These are phyloP conservation scores for Calycopis cecrops DNA, from an alignment of 1,140 invertebrate species.

Conservation along the genomic window DNA sequence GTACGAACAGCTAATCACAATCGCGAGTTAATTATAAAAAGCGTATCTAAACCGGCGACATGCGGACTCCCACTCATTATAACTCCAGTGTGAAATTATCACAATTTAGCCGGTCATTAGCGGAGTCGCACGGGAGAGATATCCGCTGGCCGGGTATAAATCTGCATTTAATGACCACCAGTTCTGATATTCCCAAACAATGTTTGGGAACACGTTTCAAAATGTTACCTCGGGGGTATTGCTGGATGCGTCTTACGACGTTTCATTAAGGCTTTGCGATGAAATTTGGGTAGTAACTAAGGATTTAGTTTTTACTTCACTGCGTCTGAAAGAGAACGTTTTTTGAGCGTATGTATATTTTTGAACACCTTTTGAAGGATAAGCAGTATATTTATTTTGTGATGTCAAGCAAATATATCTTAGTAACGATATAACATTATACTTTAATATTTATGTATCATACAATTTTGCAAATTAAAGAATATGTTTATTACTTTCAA, in stretches of 20 bases:
- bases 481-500: too few species aligned
- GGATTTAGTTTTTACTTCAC: background rate
- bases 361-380: too few species aligned
- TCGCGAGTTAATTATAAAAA: slow-evolving; percentile 6
- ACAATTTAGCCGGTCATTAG: slow-evolving; percentile 75
- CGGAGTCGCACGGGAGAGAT: slow-evolving; percentile 70
- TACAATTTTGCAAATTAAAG: too few species aligned
- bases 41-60: slow-evolving; percentile 30
- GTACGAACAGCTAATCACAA: background rate
- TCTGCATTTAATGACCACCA: slow-evolving; percentile 68
- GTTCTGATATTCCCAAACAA: slow-evolving; percentile 58
- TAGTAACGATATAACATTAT: too few species aligned
- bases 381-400: too few species aligned
- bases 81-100: slow-evolving; percentile 67
- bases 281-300: too few species aligned
- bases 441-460: too few species aligned
- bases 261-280: background rate
- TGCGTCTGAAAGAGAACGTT: too few species aligned
- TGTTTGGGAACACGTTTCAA: slow-evolving; percentile 45
- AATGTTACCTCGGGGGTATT: slow-evolving; percentile 31
- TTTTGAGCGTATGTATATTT: too few species aligned
- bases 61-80: slow-evolving; percentile 31
- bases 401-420: too few species aligned
- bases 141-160: slow-evolving; percentile 64
- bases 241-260: slow-evolving; percentile 26